Base-by-base conservation (phyloP, 2,113 vertebrate species). In the Oncorhynchus gorbuscha region DNA sequence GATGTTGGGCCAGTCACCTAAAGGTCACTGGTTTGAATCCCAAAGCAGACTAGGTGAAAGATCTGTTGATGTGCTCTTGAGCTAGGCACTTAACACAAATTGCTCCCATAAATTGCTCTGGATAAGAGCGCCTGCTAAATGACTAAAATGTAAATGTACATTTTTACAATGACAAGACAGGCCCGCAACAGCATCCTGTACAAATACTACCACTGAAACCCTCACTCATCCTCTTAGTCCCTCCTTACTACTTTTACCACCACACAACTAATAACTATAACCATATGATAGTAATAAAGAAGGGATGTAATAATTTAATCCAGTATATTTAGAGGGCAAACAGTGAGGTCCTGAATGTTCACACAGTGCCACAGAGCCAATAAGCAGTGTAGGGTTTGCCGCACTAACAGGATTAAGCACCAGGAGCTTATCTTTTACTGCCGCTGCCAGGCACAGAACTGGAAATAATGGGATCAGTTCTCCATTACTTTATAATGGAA, bases 341-440 rank as follows among this genome's bases (percentile, higher is more conserved):
- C 84, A 75, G 80, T 87, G 80, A 73, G 86, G 86, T 86, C 83
- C 83, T 88, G 77, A 89, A 87, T 92, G 89, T 92, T 90, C 84
- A 88, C 87, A 89, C 90, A 84, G 76, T 84, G 87, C 84, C 85
- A 87, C 79, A 4, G 82, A 90, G 87, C 90, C 86, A 89, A 88
- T 88, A 89, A 88, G 89, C 83, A 84, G 82, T 89, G 88, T 89
- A 89, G 89, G 86, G 83, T 90, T 90, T 91, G 89, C 88, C 88
- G 89, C 85, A 89, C 91, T 93, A 93, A 93, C 90, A 91, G 90
- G 91, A 93, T 93, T 94, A 93, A 91, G 91, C 90, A 87, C 87
- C 89, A 88, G 87, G 88, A 93, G 89, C 91, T 92, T 93, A 90
- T 91, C 86, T 93, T 93, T 91, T 91, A 90, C 89, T 83, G 85